These are phyloP conservation scores for Rhyacophila evoluta DNA, from an alignment of 2,888 invertebrate species.

Conservation along the genomic window DNA sequence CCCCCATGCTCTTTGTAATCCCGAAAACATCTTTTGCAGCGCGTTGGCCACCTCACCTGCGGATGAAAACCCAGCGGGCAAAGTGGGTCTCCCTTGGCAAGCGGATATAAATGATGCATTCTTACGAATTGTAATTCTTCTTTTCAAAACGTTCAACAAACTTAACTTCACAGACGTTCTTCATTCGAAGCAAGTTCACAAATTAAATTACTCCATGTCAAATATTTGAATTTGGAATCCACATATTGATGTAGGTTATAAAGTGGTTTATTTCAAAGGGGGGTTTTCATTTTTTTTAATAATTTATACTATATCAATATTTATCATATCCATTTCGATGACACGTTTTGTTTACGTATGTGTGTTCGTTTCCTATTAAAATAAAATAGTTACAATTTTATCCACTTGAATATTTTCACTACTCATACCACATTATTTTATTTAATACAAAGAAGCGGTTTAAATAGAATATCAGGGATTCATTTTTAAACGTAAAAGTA, in stretches of 20 bases:
- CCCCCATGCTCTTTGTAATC: conserved; percentile 93
- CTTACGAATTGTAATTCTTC: conserved; percentile 43
- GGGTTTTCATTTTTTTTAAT: too few species aligned
- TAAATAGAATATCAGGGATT: too few species aligned
- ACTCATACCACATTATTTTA: background rate
- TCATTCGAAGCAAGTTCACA: background rate
- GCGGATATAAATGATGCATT: conserved; percentile 82
- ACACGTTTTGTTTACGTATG: background rate
- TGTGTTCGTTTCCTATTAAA: background rate
- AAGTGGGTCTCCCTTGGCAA: conserved; percentile 88
- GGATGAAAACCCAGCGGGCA: conserved; percentile 95
- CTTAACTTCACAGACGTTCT: background rate
- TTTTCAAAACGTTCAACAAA: background rate
- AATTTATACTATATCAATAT: too few species aligned
- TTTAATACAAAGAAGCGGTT: too few species aligned
- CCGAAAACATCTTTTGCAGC: conserved; percentile 93
- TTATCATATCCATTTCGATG: too few species aligned
- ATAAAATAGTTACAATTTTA: background rate
- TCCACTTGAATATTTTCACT: background rate
- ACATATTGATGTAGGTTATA: too few species aligned
- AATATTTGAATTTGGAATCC: background rate
- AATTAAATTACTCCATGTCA: background rate
- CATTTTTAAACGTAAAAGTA: too few species aligned
- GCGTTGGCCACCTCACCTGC: conserved; percentile 93
- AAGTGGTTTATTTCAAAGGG: too few species aligned